A percentile compares a stretch with the other conserved stretches of the same genome.
Conservation (phyloP, 2,888 invertebrate species). For the Hirtodrosophila alboralis region DNA sequence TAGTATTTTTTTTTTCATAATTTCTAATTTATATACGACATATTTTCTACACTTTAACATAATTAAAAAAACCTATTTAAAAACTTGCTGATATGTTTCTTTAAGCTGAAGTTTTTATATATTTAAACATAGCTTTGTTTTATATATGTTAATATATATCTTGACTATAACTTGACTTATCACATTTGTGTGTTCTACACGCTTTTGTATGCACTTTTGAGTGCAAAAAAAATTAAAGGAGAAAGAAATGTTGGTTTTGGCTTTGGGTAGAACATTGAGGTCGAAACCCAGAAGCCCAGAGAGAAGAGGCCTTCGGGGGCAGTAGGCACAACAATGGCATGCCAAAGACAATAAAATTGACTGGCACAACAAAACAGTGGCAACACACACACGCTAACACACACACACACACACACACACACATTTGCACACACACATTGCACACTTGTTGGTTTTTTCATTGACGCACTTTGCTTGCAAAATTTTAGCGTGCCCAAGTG, state of each 20-base stretch:
- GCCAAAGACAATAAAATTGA: conserved; percentile 66
- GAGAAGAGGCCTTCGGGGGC: conserved; percentile 16
- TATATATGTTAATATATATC: background rate
- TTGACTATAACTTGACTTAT: background rate
- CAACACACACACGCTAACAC: conserved; percentile 14
- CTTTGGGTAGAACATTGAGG: conserved; percentile 13
- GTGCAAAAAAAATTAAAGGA: too few species aligned
- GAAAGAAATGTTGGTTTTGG: too few species aligned
- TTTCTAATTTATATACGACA: too few species aligned
- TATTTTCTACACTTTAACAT: too few species aligned
- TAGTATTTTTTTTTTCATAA: too few species aligned
- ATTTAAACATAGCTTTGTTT: background rate
- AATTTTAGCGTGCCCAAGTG: conserved; percentile 58
- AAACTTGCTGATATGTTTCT: too few species aligned
- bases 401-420: conserved; percentile 15
- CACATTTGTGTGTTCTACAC: background rate
- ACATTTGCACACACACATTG: conserved; percentile 18
- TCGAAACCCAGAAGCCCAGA: conserved; percentile 1
- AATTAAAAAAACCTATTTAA: too few species aligned
- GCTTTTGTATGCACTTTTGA: too few species aligned
- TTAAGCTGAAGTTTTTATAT: background rate
- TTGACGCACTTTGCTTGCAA: conserved; percentile 61
- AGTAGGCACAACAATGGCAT: conserved; percentile 51
- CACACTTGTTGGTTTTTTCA: conserved; percentile 68
- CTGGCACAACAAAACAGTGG: conserved; percentile 49